Percentiles rank a stretch among this genome's conserved stretches.
Conservation (phyloP, 2,888 invertebrate species). For the Ennomos fuscantarius region DNA sequence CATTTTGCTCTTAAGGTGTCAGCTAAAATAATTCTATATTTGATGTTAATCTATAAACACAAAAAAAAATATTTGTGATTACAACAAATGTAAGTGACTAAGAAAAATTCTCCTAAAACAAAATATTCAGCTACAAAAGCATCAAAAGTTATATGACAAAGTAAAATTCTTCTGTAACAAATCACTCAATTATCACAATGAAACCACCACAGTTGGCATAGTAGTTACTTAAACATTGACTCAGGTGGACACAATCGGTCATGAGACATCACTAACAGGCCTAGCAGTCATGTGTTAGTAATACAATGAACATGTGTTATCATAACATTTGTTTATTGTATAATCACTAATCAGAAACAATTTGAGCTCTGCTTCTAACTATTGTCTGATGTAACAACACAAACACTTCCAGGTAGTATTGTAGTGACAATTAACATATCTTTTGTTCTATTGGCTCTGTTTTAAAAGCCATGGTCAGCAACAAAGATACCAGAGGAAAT, state of each 20-base stretch:
- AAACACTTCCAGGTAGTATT: too few relatives aligned
- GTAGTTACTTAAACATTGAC: conserved; percentile 1
- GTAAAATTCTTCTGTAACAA: too few relatives aligned
- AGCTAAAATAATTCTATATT: too few relatives aligned
- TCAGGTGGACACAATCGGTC: conserved; percentile 11
- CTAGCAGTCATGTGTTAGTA: conserved; percentile 5
- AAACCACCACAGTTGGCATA: background rate
- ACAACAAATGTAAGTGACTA: conserved; percentile 10
- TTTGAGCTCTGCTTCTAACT: background rate
- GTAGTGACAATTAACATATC: too few relatives aligned
- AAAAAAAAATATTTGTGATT: too few relatives aligned
- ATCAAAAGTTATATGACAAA: too few relatives aligned
- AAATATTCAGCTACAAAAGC: background rate
- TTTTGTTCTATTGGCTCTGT: too few relatives aligned
- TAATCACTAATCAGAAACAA: conserved; percentile 6
- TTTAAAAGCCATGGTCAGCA: too few relatives aligned
- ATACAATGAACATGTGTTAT: conserved; percentile 9
- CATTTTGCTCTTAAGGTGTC: too few relatives aligned
- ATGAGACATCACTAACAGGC: conserved; percentile 6
- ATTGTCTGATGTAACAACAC: conserved; percentile 1
- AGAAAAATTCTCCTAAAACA: conserved; percentile 10
- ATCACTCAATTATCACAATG: too few relatives aligned
- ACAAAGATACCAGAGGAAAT: too few relatives aligned
- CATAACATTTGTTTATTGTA: conserved; percentile 10
- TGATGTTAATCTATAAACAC: too few relatives aligned